Conservation (phyloP, 2,888 invertebrate species). For the Smittia sp. region DNA sequence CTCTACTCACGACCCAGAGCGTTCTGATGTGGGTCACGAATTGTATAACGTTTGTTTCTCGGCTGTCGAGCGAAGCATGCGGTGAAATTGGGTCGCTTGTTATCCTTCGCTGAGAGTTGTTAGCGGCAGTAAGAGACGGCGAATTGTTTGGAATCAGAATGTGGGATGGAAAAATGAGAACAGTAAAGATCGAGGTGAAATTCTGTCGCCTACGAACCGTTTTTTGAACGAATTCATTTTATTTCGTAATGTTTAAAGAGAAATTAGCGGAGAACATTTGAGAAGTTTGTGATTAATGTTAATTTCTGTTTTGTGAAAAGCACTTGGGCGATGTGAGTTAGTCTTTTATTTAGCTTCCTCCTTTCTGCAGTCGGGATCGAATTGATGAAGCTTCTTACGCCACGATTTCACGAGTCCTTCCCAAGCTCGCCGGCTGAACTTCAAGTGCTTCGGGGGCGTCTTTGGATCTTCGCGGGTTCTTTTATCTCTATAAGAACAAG, state of each 20-base stretch:
- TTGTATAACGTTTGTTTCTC: not conserved
- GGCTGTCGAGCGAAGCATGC: not conserved
- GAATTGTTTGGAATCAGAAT: not conserved
- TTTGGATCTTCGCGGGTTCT: slow-evolving; percentile 73
- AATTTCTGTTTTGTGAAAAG: too few relatives aligned
- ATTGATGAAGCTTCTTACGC: slow-evolving; percentile 79
- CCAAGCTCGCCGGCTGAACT: slow-evolving; percentile 91
- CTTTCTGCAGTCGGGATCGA: too few relatives aligned
- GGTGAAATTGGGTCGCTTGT: not conserved
- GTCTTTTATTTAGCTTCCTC: too few relatives aligned
- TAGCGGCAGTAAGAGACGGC: not conserved
- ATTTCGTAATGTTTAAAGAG: too few relatives aligned
- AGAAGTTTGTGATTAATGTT: too few relatives aligned
- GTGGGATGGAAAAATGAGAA: not conserved
- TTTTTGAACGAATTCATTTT: too few relatives aligned
- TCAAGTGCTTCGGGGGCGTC: slow-evolving; percentile 83
- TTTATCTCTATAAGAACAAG: slow-evolving; percentile 55
- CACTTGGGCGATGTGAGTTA: too few relatives aligned
- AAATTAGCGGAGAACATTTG: too few relatives aligned
- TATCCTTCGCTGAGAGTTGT: not conserved
- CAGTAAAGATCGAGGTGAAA: not conserved
- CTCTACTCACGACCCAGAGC: slow-evolving; percentile 3
- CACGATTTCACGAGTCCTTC: slow-evolving; percentile 85
- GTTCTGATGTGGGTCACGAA: slow-evolving; percentile 1
- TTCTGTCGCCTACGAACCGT: not conserved